A percentile compares a stretch with the other conserved stretches of the same genome.
Evolutionary conservation across 2,888 invertebrate genomes (phyloP).

Genomic region (Pachymerium ferrugineum): DNA sequence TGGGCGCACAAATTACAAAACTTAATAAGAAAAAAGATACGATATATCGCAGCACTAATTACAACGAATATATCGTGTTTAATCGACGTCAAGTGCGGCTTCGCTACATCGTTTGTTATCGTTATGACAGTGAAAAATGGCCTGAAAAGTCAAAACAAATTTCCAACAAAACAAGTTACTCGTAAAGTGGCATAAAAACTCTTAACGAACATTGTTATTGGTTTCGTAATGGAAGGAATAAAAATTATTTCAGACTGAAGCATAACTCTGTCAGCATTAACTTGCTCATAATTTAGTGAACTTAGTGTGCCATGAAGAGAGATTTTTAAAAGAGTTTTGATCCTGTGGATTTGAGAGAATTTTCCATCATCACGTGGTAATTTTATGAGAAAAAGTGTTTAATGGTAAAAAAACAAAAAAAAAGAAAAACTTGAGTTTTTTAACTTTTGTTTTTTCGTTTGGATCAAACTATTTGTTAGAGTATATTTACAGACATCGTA

Average conservation of each 20-base stretch:
- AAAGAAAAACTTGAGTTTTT: too few species aligned
- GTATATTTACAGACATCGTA: constrained; percentile 21
- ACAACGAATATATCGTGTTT: constrained; percentile 40
- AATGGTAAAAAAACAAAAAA: not conserved
- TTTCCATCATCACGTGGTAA: constrained; percentile 3
- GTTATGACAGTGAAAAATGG: constrained; percentile 33
- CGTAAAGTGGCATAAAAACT: constrained; percentile 10
- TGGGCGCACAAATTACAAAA: constrained; percentile 38
- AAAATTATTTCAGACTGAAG: not conserved
- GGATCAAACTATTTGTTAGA: not conserved
- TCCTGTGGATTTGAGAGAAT: constrained; percentile 17
- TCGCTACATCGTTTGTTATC: constrained; percentile 39
- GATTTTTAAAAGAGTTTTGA: not conserved
- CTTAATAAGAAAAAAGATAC: constrained; percentile 34
- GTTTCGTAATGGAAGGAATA: not conserved
- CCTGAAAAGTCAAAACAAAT: constrained; percentile 36
- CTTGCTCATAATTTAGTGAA: constrained; percentile 17
- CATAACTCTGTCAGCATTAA: constrained; percentile 18
- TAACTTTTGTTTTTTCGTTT: not conserved
- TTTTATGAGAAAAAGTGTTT: not conserved
- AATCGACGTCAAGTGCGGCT: constrained; percentile 39
- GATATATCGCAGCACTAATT: constrained; percentile 35
- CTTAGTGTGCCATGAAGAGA: constrained; percentile 7
- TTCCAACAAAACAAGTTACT: constrained; percentile 35
- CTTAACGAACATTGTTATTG: not conserved